Conservation (phyloP, 1,140 invertebrate species). For the Hormaphis cornu region DNA sequence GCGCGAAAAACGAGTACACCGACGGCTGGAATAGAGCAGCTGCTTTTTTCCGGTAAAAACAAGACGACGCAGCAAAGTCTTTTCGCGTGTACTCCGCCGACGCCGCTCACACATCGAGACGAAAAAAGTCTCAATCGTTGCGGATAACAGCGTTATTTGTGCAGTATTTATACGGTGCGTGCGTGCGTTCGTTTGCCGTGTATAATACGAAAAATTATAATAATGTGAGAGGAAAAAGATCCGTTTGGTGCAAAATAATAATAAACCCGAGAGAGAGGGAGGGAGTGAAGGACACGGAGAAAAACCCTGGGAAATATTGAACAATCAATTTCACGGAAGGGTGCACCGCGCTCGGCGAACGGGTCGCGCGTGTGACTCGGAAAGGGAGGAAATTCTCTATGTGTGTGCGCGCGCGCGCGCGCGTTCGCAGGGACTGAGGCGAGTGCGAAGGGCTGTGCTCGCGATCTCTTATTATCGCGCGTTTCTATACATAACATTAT, state of each 20-base stretch:
- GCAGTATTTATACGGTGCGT: no score
- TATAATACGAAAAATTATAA: not conserved
- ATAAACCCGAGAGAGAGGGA: not conserved
- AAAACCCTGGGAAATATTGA: slow-evolving; percentile 31
- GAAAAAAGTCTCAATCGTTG: no score
- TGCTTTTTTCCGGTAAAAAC: no score
- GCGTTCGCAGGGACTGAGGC: not conserved
- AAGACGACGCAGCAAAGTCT: no score
- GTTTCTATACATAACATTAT: no score
- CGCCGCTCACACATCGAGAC: no score
- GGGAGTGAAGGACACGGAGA: not conserved
- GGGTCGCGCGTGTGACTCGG: not conserved
- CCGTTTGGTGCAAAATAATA: not conserved
- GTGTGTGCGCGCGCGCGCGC: not conserved
- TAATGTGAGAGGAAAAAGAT: not conserved
- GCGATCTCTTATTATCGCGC: slow-evolving; percentile 24
- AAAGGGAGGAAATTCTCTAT: not conserved
- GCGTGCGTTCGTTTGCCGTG: not conserved
- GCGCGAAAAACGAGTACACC: no score
- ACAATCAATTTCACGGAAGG: slow-evolving; percentile 31
- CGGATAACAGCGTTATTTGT: no score
- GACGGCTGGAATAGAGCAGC: no score
- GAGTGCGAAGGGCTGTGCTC: not conserved
- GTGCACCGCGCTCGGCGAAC: not conserved
- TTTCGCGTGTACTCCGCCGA: no score